Evolutionary conservation across 2,113 vertebrate species (phyloP), one percentile per base, ranked within the genome.

Genomic region (Oxyura jamaicensis): DNA sequence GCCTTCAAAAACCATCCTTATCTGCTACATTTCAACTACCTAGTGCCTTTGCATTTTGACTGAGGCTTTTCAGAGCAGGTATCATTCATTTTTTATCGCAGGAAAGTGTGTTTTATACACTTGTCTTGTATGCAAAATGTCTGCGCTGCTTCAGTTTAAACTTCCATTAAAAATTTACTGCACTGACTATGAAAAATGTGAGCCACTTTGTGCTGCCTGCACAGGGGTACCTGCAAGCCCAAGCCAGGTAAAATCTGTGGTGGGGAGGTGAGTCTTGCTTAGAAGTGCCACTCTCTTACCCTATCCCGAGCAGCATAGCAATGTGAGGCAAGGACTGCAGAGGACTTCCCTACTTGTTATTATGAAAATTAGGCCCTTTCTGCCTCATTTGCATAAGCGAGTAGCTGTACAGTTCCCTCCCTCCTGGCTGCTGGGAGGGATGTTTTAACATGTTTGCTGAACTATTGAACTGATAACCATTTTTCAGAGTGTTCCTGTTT

Each of bases 291-390:
- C 2, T 2, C 11, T 5, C 6, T 46, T 67, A 35, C 14, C 19
- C 42, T 8, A n/a, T 20, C 3, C 13, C 4, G 14, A 50, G 18
- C 2, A 3, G 1, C 46, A 81, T 25, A 71, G 23, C 39, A 46
- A n/a, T 20, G 3, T 0, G 1, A 71, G 18, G 4, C 0, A 1
- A 17, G 29, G 28, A 19, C 13, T 44, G 33, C 20, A 13, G 18
- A 65, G 48, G 8, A 63, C 18, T 53, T 1, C 46, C 55, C 12
- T 20, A 53, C 15, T 21, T 6, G 1, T 63, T 83, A 56, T 5
- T 81, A 56, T 4, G 50, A 5, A 15, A 76, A 76, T 77, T 13
- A 76, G 50, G 3, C 10, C 33, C 3, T 80, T 90, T 77, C 75
- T 62, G 41, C 41, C 9, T 20, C 2, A 50, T 86, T 66, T 69